Conservation (phyloP, 2,113 vertebrate species). For the Neodontobutis hainanensis region DNA sequence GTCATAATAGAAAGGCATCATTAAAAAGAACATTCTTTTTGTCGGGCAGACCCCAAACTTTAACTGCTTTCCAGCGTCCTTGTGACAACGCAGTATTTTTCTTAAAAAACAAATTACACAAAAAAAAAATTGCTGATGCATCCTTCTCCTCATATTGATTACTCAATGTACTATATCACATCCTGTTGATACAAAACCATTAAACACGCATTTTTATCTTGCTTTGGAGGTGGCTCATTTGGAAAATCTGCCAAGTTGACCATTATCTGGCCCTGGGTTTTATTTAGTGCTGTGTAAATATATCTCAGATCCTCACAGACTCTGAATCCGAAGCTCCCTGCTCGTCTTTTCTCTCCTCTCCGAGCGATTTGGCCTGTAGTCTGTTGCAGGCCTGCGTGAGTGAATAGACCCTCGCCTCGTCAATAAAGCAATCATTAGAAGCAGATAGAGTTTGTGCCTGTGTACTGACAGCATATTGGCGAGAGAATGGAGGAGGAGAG, state of each 20-base stretch:
- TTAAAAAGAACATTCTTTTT: too few species aligned
- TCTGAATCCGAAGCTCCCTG: constrained; percentile 19
- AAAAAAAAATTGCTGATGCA: neutral
- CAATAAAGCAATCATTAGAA: constrained; percentile 76
- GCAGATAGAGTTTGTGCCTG: constrained; percentile 72
- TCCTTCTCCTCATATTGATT: constrained; percentile 5
- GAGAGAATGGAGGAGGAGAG: constrained; percentile 23
- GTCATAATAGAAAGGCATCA: too few species aligned
- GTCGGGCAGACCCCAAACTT: too few species aligned
- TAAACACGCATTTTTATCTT: constrained; percentile 1
- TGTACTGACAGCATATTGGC: constrained; percentile 56
- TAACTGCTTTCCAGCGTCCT: neutral
- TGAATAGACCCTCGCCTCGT: constrained; percentile 67
- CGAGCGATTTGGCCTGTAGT: constrained; percentile 60
- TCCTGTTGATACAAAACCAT: neutral
- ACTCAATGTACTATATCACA: constrained; percentile 1
- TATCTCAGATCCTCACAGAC: constrained; percentile 26
- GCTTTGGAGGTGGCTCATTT: constrained; percentile 5
- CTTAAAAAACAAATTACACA: neutral
- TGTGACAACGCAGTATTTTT: neutral
- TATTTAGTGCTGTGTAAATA: constrained; percentile 48
- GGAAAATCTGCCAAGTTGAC: constrained; percentile 37
- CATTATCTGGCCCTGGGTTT: constrained; percentile 34
- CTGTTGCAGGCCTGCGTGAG: constrained; percentile 56
- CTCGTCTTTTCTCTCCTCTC: constrained; percentile 35